Percentiles rank a stretch among this genome's conserved stretches.
These are phyloP conservation scores for Goniozus legneri DNA, from an alignment of 1,140 invertebrate genomes.

Conservation along the genomic window DNA sequence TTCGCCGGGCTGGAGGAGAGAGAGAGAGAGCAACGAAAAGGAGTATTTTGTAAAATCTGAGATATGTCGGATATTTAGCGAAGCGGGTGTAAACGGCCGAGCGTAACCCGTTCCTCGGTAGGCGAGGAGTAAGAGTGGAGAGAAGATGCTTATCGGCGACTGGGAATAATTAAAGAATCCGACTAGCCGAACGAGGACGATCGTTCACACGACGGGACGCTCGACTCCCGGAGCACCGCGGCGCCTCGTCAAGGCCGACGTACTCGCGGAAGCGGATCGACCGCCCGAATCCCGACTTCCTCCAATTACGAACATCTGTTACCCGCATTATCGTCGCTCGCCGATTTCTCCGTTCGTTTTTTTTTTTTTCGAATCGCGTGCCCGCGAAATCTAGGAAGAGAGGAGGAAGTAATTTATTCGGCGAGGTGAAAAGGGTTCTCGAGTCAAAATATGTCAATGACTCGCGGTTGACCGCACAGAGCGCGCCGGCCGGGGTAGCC, in stretches of 20 bases:
- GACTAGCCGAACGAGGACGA: slow-evolving; percentile 34
- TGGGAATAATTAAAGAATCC: slow-evolving; percentile 43
- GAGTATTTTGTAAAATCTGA: no score
- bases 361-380: not conserved
- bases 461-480: slow-evolving; percentile 44
- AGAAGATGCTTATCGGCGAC: slow-evolving; percentile 31
- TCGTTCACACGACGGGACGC: slow-evolving; percentile 42
- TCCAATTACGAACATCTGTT: slow-evolving; percentile 34
- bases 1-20: no score
- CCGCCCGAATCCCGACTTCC: slow-evolving; percentile 22
- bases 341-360: not conserved
- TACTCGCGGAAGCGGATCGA: slow-evolving; percentile 6
- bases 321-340: not conserved
- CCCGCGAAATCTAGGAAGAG: slow-evolving; percentile 11
- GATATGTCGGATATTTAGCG: no score
- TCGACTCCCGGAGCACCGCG: slow-evolving; percentile 12
- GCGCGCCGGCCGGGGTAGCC: slow-evolving; percentile 24
- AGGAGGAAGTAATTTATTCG: not conserved
- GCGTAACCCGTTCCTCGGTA: not conserved
- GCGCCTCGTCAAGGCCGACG: slow-evolving; percentile 12
- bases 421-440: not conserved
- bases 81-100: slow-evolving; percentile 12
- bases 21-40: no score
- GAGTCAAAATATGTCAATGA: slow-evolving; percentile 52
- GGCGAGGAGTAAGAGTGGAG: slow-evolving; percentile 10